Evolutionary conservation across 2,888 invertebrate genomes (phyloP), one percentile per base, ranked within the genome.

Genomic region (Pherbina coryleti): DNA sequence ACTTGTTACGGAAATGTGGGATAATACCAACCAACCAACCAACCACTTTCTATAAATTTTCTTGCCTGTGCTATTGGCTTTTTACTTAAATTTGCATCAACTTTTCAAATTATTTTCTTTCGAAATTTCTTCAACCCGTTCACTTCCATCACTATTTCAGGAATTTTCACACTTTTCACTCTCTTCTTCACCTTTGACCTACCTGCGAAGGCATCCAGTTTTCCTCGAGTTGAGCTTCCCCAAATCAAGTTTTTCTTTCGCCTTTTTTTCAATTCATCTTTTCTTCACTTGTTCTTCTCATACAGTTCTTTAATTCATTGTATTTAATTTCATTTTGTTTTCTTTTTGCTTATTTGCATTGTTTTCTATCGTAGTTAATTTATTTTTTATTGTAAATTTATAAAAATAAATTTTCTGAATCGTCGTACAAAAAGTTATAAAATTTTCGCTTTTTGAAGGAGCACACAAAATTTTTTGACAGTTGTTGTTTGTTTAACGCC

Each of bases 171-270:
- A 80, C 81, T 82, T 84, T 83, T 85, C 81, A 81, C 80, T 73
- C 60, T 66, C 75, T 67, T 81, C 80, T 83, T 82, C 81, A 82
- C 85, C 87, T 87, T 88, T 87, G 88, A 88, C 89, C 89, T 88
- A 89, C 88, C 88, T 87, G 86, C 84, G 83, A 84, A 84, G 84
- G 83, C 83, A 84, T 85, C 80, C 78, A 80, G 77, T 73, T 81
- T 78, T 80, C 78, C 76, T 79, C 77, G 78, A 51, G 44, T 60
- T 62, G 70, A 66, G 74, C 75, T 75, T 72, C 75, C 71, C 75
- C 71, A 72, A 75, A 37, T 67, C 66, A 75, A 67, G 66, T 75
- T 75, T 75, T 73, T 69, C 25, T 22, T 83, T 84, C 79, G 80
- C 81, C 81, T 80, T 79, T 75, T 84, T 84, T 82, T 84, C 80